Evolutionary conservation across 1,140 invertebrate species (phyloP).

Genomic region (Ptiloglossa arizonensis): DNA sequence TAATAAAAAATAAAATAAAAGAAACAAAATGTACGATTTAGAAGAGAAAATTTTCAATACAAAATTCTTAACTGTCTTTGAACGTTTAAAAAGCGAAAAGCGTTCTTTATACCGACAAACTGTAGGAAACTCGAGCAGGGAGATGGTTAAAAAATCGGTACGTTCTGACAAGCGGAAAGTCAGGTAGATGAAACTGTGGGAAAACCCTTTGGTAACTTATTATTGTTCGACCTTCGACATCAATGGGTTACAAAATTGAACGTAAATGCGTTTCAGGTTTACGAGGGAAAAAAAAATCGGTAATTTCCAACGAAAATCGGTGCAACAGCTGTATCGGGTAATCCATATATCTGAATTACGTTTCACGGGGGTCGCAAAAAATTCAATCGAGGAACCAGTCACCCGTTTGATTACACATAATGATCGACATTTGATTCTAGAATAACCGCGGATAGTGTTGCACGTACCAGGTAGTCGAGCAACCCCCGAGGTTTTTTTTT

Average conservation of each 20-base stretch:
- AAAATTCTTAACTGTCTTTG: too few species aligned
- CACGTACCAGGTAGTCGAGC: conserved; percentile 54
- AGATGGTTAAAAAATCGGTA: too few species aligned
- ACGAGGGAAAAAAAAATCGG: conserved; percentile 67
- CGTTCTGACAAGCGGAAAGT: background rate
- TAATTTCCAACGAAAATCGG: conserved; percentile 70
- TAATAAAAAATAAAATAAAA: too few species aligned
- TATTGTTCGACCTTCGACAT: conserved; percentile 53
- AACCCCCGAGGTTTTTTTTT: background rate
- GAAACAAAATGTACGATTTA: too few species aligned
- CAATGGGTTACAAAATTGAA: conserved; percentile 77
- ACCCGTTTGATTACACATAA: conserved; percentile 78
- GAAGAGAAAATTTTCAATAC: too few species aligned
- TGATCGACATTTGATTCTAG: conserved; percentile 75
- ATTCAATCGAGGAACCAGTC: conserved; percentile 55
- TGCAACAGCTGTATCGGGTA: conserved; percentile 60
- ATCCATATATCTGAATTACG: conserved; percentile 49
- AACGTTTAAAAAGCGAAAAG: too few species aligned
- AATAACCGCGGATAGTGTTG: conserved; percentile 72
- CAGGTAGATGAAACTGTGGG: conserved; percentile 31
- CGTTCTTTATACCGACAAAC: too few species aligned
- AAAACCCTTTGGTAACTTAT: conserved; percentile 36
- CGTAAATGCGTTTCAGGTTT: conserved; percentile 74
- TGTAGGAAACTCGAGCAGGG: too few species aligned
- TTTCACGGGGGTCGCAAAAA: conserved; percentile 28